Evolutionary conservation across 2,113 vertebrate genomes (phyloP).

Genomic region (Cisticola juncidis): DNA sequence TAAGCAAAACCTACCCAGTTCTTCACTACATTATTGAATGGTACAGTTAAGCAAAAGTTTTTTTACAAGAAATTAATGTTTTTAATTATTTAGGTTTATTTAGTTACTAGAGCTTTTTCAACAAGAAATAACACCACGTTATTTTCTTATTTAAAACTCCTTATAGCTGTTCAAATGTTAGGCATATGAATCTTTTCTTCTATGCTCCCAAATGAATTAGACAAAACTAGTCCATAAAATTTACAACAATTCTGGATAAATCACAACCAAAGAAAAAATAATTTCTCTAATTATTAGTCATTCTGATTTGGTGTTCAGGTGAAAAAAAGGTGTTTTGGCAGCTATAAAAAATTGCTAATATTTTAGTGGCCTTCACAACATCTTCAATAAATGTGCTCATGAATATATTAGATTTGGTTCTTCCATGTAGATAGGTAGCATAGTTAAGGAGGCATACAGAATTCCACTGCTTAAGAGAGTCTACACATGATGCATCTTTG

Average conservation of each 20-base stretch:
- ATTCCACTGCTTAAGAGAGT: neutral
- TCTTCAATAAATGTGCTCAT: neutral
- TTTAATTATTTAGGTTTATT: neutral
- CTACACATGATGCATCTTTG: neutral
- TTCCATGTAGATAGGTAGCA: neutral
- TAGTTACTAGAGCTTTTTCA: neutral
- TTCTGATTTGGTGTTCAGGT: neutral
- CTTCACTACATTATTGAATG: neutral
- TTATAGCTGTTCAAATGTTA: neutral
- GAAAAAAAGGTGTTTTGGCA: neutral
- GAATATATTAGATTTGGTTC: neutral
- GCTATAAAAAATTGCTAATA: neutral
- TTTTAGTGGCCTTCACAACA: neutral
- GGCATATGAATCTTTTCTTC: neutral
- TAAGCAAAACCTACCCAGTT: neutral
- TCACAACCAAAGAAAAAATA: neutral
- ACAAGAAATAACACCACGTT: neutral
- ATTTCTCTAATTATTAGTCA: neutral
- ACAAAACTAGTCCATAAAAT: neutral
- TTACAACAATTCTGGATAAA: neutral
- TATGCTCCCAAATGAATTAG: neutral
- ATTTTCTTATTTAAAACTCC: neutral
- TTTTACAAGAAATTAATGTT: neutral
- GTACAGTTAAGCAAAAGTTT: neutral
- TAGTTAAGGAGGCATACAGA: neutral